Evolutionary conservation across 2,888 invertebrate species (phyloP), one percentile per base, ranked within the genome.

Genomic region (Colletes collaris): DNA sequence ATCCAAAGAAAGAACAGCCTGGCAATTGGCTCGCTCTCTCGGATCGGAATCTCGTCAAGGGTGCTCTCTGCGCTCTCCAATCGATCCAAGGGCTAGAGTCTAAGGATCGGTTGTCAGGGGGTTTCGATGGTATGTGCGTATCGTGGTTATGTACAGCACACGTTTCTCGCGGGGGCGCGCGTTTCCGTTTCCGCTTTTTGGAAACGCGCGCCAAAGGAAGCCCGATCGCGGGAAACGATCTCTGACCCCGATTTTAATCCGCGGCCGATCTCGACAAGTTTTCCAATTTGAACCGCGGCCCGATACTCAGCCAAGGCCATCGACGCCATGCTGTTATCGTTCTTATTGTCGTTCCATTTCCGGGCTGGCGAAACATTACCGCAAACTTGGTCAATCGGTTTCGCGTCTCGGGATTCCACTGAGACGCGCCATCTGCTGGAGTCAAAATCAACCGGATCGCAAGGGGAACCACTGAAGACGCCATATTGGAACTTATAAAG

Each of bases 51-150:
- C 68, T 53, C 62, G 35, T 66, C 76, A 55, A 65, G 60, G 73
- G 69, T 81, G 81, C 40, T 76, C 73, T 74, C 74, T 56, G 74
- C 81, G 86, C 62, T 49, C 76, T 74, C 72, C 74, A 69, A 69
- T 83, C 76, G 79, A 70, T 83, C 77, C 63, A 73, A 55, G 73
- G 70, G 16, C 67, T 79, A 71, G 63, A 81, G 64, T 83, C 81
- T 86, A 86, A 81, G 86, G 86, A 86, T 83, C 76, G 37, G 78
- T 76, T 8, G 50, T 76, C 62, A 64, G 50, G 63, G 65, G 74
- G 50, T 66, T 68, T 76, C 81, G 69, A 85, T 85, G 83, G 76
- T 65, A 70, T 69, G 71, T 78, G 86, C 69, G 78, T 71, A 69
- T 81, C 64, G 67, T 79, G 74, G 76, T 53, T 76, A 83, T 78